phyloP scores from a whole-genome alignment of 2,888 invertebrate genomes.

The Galerucella pusilla region DNA sequence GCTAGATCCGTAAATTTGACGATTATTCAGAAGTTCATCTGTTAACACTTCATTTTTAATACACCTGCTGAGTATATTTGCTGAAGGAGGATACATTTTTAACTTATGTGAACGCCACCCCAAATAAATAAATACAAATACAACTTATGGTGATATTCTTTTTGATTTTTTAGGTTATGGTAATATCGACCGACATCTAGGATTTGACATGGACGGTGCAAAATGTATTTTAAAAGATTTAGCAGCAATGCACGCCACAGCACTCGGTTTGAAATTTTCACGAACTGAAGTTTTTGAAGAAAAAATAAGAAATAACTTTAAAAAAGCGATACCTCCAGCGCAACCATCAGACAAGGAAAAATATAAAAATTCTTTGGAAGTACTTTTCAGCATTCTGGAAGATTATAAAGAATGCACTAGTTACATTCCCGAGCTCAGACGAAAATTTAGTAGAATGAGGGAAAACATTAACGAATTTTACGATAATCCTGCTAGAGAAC shows the following conservation, averaged over 20 bases:
- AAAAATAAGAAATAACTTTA: conserved; percentile 22
- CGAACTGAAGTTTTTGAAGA: conserved; percentile 19
- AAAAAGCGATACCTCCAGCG: conserved; percentile 5
- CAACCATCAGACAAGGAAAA: not conserved
- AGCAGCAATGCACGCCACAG: conserved; percentile 18
- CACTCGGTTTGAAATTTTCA: conserved; percentile 16
- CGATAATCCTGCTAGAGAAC: conserved; percentile 53
- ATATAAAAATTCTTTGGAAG: not conserved
- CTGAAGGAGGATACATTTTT: too few relatives aligned
- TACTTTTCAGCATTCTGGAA: conserved; percentile 30
- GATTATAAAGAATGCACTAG: conserved; percentile 35
- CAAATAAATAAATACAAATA: too few relatives aligned
- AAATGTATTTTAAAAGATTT: conserved; percentile 30
- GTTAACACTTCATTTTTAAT: too few relatives aligned
- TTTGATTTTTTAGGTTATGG: conserved; percentile 23
- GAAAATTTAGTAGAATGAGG: conserved; percentile 33
- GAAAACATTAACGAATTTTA: conserved; percentile 1
- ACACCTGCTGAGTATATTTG: not conserved
- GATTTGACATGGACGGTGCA: conserved; percentile 26
- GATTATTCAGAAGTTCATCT: too few relatives aligned
- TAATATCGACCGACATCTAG: conserved; percentile 26
- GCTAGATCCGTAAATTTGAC: too few relatives aligned
- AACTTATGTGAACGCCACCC: not conserved
- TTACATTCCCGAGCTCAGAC: conserved; percentile 23
- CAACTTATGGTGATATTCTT: conserved; percentile 3